Percentiles rank a stretch among this genome's conserved stretches.
Evolutionary conservation across 2,888 invertebrate species (phyloP).

Genomic region (Sphaerophoria taeniata): DNA sequence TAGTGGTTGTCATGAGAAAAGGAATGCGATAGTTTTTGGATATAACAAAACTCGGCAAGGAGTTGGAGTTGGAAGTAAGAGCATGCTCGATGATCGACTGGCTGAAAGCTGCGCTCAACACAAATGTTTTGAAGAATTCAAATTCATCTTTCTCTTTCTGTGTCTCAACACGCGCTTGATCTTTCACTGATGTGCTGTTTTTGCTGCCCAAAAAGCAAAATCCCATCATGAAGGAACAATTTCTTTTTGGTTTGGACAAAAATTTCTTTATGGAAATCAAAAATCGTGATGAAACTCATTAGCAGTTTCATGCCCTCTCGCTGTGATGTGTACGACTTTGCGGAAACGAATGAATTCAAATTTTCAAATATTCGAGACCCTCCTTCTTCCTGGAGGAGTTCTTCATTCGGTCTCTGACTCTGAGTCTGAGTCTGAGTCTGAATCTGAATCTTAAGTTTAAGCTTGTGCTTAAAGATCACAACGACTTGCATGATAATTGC

Average conservation of each 20-base stretch:
- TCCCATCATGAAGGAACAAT: constrained; percentile 26
- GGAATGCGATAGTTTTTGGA: constrained; percentile 68
- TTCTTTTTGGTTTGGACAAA: constrained; percentile 46
- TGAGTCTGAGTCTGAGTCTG: background rate
- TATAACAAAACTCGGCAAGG: constrained; percentile 25
- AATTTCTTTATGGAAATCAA: constrained; percentile 73
- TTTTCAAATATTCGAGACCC: constrained; percentile 62
- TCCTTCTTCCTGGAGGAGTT: constrained; percentile 16
- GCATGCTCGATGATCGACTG: constrained; percentile 44
- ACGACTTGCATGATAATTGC: constrained; percentile 72
- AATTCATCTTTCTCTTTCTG: constrained; percentile 20
- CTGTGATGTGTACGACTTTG: constrained; percentile 56
- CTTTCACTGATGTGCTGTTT: constrained; percentile 2
- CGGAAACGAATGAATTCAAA: constrained; percentile 70
- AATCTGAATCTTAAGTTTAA: constrained; percentile 13
- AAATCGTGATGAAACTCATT: constrained; percentile 75
- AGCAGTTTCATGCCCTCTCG: constrained; percentile 69
- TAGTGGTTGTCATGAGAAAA: constrained; percentile 66
- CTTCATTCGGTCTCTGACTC: too few species aligned
- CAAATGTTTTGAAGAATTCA: constrained; percentile 55
- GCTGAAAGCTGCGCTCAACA: constrained; percentile 58
- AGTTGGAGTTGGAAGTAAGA: background rate
- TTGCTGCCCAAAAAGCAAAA: background rate
- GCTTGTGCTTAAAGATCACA: constrained; percentile 45
- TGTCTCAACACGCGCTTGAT: background rate